A percentile compares a stretch with the other conserved stretches of the same genome.
Conservation (phyloP, 2,888 invertebrate genomes). For the Pilophorus perplexus region DNA sequence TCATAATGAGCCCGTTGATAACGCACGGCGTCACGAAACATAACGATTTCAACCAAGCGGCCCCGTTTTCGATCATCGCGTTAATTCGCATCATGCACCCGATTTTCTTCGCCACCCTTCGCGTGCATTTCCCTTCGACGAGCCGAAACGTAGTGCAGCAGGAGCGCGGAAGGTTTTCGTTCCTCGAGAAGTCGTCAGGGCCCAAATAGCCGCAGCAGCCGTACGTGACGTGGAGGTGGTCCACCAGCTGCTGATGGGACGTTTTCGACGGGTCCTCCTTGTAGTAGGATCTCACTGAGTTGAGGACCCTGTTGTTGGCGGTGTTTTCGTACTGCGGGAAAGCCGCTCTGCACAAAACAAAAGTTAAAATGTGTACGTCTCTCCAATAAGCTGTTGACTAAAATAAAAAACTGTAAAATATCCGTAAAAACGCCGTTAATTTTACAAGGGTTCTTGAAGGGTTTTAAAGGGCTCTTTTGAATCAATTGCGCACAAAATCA, state of each 20-base stretch:
- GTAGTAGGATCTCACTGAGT: background rate
- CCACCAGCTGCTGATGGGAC: background rate
- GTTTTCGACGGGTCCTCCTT: background rate
- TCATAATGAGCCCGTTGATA: background rate
- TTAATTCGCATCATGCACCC: no score
- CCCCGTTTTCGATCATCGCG: no score
- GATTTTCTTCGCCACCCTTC: no score
- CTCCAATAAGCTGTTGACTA: no score
- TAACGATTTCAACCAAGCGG: background rate
- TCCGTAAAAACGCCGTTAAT: no score
- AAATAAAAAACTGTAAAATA: no score
- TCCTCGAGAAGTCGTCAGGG: background rate
- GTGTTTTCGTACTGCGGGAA: background rate
- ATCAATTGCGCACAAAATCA: no score
- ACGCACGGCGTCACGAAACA: background rate
- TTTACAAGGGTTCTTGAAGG: no score
- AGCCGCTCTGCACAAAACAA: background rate
- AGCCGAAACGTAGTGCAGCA: background rate
- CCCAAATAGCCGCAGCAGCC: constrained; percentile 10
- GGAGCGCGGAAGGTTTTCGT: background rate
- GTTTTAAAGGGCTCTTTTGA: no score
- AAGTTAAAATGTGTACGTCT: no score
- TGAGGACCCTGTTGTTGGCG: background rate
- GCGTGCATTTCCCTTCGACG: no score
- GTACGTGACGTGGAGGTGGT: background rate